Percentiles rank a stretch among this genome's conserved stretches.
Evolutionary conservation across 2,113 vertebrate genomes (phyloP).

Genomic region (Bathybates hornii): DNA sequence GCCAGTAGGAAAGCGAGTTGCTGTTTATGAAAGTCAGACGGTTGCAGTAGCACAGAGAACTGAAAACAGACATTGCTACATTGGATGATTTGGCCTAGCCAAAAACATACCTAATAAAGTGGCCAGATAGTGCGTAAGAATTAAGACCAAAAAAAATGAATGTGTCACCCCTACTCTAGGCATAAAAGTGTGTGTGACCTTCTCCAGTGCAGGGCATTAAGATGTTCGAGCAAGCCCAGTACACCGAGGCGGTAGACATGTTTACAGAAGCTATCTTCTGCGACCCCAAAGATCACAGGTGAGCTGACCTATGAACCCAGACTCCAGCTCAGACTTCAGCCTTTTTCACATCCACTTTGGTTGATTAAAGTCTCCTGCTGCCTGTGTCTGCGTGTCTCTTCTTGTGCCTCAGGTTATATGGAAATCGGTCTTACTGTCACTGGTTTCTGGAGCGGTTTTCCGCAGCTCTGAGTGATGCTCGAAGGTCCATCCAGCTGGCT

Average conservation of each 20-base stretch:
- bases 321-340: background rate
- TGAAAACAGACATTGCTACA: background rate
- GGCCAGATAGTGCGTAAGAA: background rate
- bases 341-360: background rate
- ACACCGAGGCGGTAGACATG: constrained; percentile 44
- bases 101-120: background rate
- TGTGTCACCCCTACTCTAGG: background rate
- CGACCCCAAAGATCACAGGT: constrained; percentile 54
- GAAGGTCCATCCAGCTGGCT: constrained; percentile 52
- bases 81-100: background rate
- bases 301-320: background rate
- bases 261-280: constrained; percentile 50
- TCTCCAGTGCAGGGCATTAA: constrained; percentile 57
- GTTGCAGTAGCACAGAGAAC: background rate
- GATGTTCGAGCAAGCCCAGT: constrained; percentile 38
- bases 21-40: background rate
- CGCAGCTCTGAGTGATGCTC: constrained; percentile 55
- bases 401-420: constrained; percentile 52
- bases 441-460: constrained; percentile 47
- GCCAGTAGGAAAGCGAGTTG: accelerated
- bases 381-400: background rate
- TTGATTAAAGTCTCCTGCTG: background rate
- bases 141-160: background rate
- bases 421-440: constrained; percentile 62
- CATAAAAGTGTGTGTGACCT: background rate